Evolutionary conservation across 2,888 invertebrate genomes (phyloP).

Genomic region (Ceratothoa steindachneri): DNA sequence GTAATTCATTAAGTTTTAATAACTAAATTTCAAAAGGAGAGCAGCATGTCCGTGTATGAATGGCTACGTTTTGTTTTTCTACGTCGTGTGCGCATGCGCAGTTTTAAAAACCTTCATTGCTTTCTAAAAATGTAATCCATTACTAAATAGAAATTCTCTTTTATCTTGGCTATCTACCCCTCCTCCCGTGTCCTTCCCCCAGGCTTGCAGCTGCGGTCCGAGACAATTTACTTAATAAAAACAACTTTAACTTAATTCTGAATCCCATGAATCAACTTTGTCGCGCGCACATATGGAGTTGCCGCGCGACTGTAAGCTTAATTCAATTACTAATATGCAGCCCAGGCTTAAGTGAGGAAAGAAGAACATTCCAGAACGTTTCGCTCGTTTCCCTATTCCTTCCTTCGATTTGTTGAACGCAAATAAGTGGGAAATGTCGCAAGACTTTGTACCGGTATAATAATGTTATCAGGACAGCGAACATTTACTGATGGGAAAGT

Average conservation of each 20-base stretch:
- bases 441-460: background rate
- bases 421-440: background rate
- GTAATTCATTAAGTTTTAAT: slow-evolving; percentile 7
- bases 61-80: background rate
- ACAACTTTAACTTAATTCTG: slow-evolving; percentile 4
- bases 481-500: slow-evolving; percentile 5
- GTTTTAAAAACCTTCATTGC: slow-evolving; percentile 7
- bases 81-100: background rate
- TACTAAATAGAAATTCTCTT: slow-evolving; percentile 12
- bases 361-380: slow-evolving; percentile 8
- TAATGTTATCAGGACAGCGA: slow-evolving; percentile 11
- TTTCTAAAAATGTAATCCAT: slow-evolving; percentile 13
- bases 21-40: background rate
- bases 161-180: background rate
- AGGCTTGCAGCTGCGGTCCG: slow-evolving; percentile 8
- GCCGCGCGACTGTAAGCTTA: slow-evolving; percentile 35
- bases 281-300: slow-evolving; percentile 32
- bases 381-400: background rate
- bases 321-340: slow-evolving; percentile 43
- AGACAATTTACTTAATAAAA: slow-evolving; percentile 14
- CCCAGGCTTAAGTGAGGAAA: slow-evolving; percentile 17
- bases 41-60: background rate
- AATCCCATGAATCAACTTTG: slow-evolving; percentile 4
- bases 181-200: background rate
- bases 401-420: slow-evolving; percentile 6